Evolutionary conservation across 2,888 invertebrate genomes (phyloP), one percentile per base, ranked within the genome.

Genomic region (Deilephila porcellus): DNA sequence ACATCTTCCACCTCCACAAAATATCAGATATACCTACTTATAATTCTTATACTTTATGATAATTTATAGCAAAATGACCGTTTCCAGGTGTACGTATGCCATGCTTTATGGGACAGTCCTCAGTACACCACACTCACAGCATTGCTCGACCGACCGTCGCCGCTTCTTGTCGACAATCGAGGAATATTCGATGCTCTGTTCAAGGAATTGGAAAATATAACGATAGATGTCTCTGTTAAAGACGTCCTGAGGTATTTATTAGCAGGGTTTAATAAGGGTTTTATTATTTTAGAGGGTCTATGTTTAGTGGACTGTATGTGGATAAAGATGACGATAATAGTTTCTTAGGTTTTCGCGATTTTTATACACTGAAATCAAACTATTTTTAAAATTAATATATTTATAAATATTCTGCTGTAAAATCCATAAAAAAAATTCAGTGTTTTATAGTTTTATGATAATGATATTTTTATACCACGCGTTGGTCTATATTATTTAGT

Each of bases 41-140:
- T 5, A 37, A 11, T 45, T 11, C 45, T 1, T 45, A 2, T 45
- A 11, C 45, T 11, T n/a, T 60, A 67, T n/a, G 14, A n/a, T 53
- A 60, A 70, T 63, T 60, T 3, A 25, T 60, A 20, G 5, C 6
- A 60, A 60, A 14, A 60, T 17, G 7, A 32, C 73, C 70, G 76
- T 29, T 85, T 87, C 25, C 78, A 95, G 95, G 88, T 96, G 74
- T 95, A 97, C 82, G 90, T 97, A 0, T 98, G 97, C 81, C 96
- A 96, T 74, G 96, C 97, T 0, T 91, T 98, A 60, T 96, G 97
- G 92, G 97, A 96, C 77, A 91, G 95, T 74, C 96, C 96, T 0
- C 94, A 96, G 76, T 97, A 96, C 83, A 91, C 92, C 52, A 95
- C 96, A 19, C 88, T 97, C 63, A 95, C 96, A 74, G 95, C 96